Percentiles rank a stretch among this genome's conserved stretches.
Conservation (phyloP, 2,797 vertebrate species). For the Tolypeutes matacus region DNA sequence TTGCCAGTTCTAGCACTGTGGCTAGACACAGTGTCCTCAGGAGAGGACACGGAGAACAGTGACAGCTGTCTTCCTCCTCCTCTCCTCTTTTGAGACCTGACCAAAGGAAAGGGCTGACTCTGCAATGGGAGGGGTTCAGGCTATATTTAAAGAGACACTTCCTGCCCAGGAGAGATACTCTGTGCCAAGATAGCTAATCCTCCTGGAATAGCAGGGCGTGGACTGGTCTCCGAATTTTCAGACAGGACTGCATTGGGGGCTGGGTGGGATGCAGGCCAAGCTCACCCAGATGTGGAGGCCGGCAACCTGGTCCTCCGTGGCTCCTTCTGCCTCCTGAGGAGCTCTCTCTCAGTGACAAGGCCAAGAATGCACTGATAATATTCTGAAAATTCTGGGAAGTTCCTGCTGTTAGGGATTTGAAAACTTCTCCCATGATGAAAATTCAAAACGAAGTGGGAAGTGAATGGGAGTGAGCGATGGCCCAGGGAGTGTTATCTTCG, state of each 20-base stretch:
- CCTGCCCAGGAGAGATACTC: constrained; percentile 51
- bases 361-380: constrained; percentile 22
- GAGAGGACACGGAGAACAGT: not conserved
- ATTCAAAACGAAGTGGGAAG: constrained; percentile 69
- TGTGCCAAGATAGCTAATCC: constrained; percentile 39
- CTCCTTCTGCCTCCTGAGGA: not conserved
- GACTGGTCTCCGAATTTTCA: constrained; percentile 55
- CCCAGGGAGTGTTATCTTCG: constrained; percentile 26
- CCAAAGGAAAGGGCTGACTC: constrained; percentile 38
- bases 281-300: not conserved
- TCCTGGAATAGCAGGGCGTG: constrained; percentile 65
- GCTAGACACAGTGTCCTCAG: not conserved
- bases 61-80: not conserved
- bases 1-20: not conserved
- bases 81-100: not conserved
- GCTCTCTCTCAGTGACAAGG: not conserved
- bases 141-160: constrained; percentile 78
- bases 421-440: constrained; percentile 72
- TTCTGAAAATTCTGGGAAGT: constrained; percentile 62
- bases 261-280: not conserved
- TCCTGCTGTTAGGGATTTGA: constrained; percentile 67
- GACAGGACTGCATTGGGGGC: not conserved
- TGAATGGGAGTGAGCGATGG: constrained; percentile 32
- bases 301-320: not conserved
- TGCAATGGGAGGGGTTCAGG: constrained; percentile 26